A percentile compares a stretch with the other conserved stretches of the same genome.
Evolutionary conservation across 2,888 invertebrate species (phyloP).

Genomic region (Clistopyga incitator): DNA sequence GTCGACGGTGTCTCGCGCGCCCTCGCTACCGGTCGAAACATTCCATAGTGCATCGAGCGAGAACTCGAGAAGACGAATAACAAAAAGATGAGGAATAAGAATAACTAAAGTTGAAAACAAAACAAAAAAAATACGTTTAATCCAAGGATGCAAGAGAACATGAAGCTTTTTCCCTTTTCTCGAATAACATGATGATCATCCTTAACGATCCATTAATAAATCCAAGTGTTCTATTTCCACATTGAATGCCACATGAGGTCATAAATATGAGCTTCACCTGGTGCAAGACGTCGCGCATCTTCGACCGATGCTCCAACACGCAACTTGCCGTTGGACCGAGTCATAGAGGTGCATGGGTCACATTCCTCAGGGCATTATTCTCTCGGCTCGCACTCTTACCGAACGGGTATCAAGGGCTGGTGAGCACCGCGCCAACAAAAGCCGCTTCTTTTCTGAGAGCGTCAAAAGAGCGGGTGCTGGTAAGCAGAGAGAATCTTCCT

Average conservation of each 20-base stretch:
- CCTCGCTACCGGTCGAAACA: conserved; percentile 69
- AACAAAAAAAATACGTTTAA: too few species aligned
- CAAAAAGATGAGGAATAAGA: conserved; percentile 49
- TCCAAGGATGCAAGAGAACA: conserved; percentile 2
- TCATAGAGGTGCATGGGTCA: conserved; percentile 81
- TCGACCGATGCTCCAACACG: conserved; percentile 13
- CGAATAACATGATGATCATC: conserved; percentile 40
- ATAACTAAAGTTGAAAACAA: conserved; percentile 22
- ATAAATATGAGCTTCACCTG: neutral
- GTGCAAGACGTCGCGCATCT: neutral
- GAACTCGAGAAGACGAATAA: conserved; percentile 21
- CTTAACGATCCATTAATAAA: conserved; percentile 54
- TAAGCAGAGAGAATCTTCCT: conserved; percentile 6
- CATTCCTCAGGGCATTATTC: conserved; percentile 83
- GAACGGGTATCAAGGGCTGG: conserved; percentile 22
- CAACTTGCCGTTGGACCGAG: conserved; percentile 10
- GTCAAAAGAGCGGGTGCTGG: conserved; percentile 72
- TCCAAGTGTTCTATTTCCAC: conserved; percentile 22
- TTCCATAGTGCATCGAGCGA: conserved; percentile 61
- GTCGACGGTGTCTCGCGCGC: conserved; percentile 65
- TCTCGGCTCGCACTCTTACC: conserved; percentile 71
- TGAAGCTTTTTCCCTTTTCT: neutral
- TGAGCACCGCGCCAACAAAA: conserved; percentile 78
- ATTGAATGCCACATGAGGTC: neutral
- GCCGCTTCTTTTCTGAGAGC: conserved; percentile 67